Evolutionary conservation across 2,113 vertebrate genomes (phyloP).

Genomic region (Puntigrus tetrazona): DNA sequence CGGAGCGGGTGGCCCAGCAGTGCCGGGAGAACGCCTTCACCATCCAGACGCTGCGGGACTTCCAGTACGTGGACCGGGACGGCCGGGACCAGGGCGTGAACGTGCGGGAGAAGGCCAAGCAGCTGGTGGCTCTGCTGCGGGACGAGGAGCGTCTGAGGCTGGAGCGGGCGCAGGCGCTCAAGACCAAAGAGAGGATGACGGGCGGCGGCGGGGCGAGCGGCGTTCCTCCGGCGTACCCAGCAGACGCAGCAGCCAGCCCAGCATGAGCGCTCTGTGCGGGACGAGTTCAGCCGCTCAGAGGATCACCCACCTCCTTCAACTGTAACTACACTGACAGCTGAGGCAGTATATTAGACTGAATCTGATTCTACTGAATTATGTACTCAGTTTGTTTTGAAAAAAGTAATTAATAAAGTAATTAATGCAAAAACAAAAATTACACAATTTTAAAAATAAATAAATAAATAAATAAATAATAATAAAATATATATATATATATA

Average conservation of each 20-base stretch:
- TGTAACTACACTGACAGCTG: too few species aligned
- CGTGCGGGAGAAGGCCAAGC: slow-evolving; percentile 93
- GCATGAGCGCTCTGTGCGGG: slow-evolving; percentile 80
- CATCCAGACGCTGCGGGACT: slow-evolving; percentile 92
- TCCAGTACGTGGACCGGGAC: slow-evolving; percentile 90
- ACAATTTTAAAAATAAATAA: too few species aligned
- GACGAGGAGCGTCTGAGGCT: slow-evolving; percentile 89
- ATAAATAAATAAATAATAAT: too few species aligned
- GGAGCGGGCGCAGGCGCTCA: slow-evolving; percentile 88
- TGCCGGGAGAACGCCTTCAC: slow-evolving; percentile 94
- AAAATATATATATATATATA: too few species aligned
- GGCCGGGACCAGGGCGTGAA: slow-evolving; percentile 96
- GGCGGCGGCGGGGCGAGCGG: slow-evolving; percentile 61
- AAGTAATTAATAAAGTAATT: too few species aligned
- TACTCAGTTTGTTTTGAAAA: too few species aligned
- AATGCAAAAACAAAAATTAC: too few species aligned
- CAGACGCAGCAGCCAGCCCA: slow-evolving; percentile 77
- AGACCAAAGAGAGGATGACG: slow-evolving; percentile 93
- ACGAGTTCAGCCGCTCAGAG: slow-evolving; percentile 81
- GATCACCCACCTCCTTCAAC: slow-evolving; percentile 89
- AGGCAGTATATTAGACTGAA: too few species aligned
- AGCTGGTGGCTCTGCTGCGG: slow-evolving; percentile 88
- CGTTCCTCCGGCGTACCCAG: slow-evolving; percentile 77
- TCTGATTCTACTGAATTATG: too few species aligned
- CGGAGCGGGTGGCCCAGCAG: slow-evolving; percentile 92